Conservation (phyloP, 1,140 invertebrate genomes). For the Elymnias hypermnestra region DNA sequence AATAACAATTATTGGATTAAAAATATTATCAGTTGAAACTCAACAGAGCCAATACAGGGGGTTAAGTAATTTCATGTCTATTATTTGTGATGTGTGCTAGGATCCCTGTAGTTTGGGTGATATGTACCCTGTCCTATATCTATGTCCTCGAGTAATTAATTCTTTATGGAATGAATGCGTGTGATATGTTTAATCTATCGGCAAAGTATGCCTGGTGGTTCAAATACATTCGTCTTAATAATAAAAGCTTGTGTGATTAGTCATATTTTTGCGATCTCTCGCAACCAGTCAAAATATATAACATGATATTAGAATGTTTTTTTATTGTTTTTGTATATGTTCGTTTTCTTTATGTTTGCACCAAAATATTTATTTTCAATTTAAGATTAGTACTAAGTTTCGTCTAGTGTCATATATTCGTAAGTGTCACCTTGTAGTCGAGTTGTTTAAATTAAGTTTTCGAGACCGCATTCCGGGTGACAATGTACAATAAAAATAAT, state of each 20-base stretch:
- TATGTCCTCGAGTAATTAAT: conserved; percentile 53
- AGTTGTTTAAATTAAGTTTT: conserved; percentile 68
- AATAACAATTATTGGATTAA: no score
- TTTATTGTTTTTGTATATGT: conserved; percentile 48
- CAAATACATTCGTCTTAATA: conserved; percentile 39
- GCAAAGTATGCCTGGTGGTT: conserved; percentile 35
- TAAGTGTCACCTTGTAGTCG: conserved; percentile 70
- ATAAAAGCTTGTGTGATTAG: conserved; percentile 69
- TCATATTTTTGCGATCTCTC: conserved; percentile 50
- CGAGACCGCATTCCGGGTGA: conserved; percentile 47
- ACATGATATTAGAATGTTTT: conserved; percentile 46
- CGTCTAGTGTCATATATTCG: conserved; percentile 66
- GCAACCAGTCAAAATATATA: conserved; percentile 52
- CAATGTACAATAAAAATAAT: conserved; percentile 33
- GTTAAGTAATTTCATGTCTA: conserved; percentile 10
- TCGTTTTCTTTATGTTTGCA: conserved; percentile 65
- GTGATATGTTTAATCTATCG: conserved; percentile 27
- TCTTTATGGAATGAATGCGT: conserved; percentile 70
- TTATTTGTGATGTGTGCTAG: conserved; percentile 60
- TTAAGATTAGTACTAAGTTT: conserved; percentile 69
- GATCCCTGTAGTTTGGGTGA: conserved; percentile 36
- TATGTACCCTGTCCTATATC: conserved; percentile 43
- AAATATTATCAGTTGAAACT: conserved; percentile 10
- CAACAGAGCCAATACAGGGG: conserved; percentile 2
- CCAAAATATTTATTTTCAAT: conserved; percentile 67